Conservation (phyloP, 1,140 invertebrate genomes). For the Drosophila setifemur region DNA sequence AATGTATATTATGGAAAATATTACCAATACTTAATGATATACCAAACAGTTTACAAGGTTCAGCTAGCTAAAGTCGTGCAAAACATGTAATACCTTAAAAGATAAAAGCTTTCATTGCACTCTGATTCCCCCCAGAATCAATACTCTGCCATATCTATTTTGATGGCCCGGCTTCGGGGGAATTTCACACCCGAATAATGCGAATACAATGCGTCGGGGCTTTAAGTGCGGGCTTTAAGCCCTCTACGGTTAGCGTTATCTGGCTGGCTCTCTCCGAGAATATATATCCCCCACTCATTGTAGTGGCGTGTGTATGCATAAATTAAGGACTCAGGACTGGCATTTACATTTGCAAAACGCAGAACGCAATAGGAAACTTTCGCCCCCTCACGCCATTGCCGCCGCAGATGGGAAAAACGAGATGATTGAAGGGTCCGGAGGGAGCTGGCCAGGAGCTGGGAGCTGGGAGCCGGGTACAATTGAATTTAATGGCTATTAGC, state of each 20-base stretch:
- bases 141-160: neutral
- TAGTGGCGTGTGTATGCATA: slow-evolving; percentile 66
- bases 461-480: slow-evolving; percentile 29
- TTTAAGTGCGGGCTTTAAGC: slow-evolving; percentile 48
- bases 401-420: neutral
- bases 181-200: slow-evolving; percentile 19
- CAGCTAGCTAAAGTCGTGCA: no score
- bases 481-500: slow-evolving; percentile 71
- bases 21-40: no score
- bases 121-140: neutral
- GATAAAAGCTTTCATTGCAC: neutral
- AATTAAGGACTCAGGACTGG: slow-evolving; percentile 57
- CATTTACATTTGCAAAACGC: slow-evolving; percentile 38
- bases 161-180: slow-evolving; percentile 16
- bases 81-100: no score
- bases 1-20: no score
- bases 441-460: neutral
- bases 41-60: no score
- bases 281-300: slow-evolving; percentile 34
- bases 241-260: slow-evolving; percentile 19
- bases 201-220: slow-evolving; percentile 31
- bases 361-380: slow-evolving; percentile 45
- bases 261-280: slow-evolving; percentile 18
- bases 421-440: slow-evolving; percentile 29
- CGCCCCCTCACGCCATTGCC: neutral